Evolutionary conservation across 2,888 invertebrate genomes (phyloP).

Genomic region (Thereva nobilitata): DNA sequence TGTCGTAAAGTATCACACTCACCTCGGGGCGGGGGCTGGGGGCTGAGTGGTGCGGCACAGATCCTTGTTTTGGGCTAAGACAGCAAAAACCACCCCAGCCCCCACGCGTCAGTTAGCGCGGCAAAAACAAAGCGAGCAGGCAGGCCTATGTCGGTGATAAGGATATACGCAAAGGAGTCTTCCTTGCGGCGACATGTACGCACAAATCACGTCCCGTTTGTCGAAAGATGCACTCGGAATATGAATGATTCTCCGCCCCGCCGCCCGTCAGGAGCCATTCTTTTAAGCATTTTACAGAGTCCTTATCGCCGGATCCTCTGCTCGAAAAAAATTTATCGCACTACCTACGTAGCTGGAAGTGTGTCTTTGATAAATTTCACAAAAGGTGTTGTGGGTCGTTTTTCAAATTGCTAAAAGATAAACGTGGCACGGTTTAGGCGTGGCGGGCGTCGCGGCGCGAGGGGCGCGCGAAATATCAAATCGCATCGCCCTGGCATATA

Average conservation of each 20-base stretch:
- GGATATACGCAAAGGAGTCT: slow-evolving; percentile 8
- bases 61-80: not conserved
- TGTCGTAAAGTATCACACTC: slow-evolving; percentile 39
- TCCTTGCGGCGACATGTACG: slow-evolving; percentile 39
- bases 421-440: slow-evolving; percentile 25
- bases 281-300: not conserved
- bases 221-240: slow-evolving; percentile 41
- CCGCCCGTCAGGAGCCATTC: not conserved
- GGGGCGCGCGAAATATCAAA: slow-evolving; percentile 23
- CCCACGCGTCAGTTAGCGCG: not conserved
- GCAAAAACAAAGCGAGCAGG: slow-evolving; percentile 16
- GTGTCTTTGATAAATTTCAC: slow-evolving; percentile 33
- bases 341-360: slow-evolving; percentile 9
- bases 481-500: slow-evolving; percentile 8
- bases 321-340: slow-evolving; percentile 1
- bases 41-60: not conserved
- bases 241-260: slow-evolving; percentile 37
- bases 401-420: slow-evolving; percentile 30
- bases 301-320: slow-evolving; percentile 6
- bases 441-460: slow-evolving; percentile 13
- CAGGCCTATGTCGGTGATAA: not conserved
- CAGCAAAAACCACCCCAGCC: slow-evolving; percentile 10
- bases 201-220: slow-evolving; percentile 41
- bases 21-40: slow-evolving; percentile 29
- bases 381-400: slow-evolving; percentile 33